These are phyloP conservation scores for Mercenaria mercenaria DNA, from an alignment of 1,140 invertebrate genomes.

Conservation along the genomic window DNA sequence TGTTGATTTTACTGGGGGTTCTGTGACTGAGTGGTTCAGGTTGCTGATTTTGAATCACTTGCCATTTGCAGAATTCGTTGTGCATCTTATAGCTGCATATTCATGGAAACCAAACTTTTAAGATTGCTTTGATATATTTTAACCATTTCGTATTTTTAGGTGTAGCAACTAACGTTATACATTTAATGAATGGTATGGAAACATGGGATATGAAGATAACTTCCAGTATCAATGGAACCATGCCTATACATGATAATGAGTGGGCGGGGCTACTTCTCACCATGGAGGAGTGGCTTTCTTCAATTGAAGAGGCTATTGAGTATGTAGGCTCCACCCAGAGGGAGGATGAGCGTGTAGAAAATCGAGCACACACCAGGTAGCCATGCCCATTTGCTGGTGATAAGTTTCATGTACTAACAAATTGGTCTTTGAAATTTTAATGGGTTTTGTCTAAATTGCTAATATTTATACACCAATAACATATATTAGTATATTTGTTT, in stretches of 20 bases:
- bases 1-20: too few species aligned
- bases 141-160: too few species aligned
- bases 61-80: too few species aligned
- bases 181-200: constrained; percentile 82
- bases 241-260: constrained; percentile 82
- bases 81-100: too few species aligned
- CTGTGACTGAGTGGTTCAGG: too few species aligned
- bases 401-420: constrained; percentile 2
- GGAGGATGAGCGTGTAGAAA: constrained; percentile 77
- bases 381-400: background rate
- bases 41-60: too few species aligned
- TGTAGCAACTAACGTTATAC: constrained; percentile 82
- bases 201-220: constrained; percentile 81
- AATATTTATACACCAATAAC: background rate
- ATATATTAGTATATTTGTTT: background rate
- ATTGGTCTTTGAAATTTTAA: background rate
- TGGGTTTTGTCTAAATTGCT: constrained; percentile 26
- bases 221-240: constrained; percentile 74
- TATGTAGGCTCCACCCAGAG: constrained; percentile 80
- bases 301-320: constrained; percentile 75
- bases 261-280: constrained; percentile 81
- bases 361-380: constrained; percentile 80
- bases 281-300: constrained; percentile 84
- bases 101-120: too few species aligned
- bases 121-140: too few species aligned